Base-by-base conservation (phyloP, 2,113 vertebrate species). In the Ursus arctos region DNA sequence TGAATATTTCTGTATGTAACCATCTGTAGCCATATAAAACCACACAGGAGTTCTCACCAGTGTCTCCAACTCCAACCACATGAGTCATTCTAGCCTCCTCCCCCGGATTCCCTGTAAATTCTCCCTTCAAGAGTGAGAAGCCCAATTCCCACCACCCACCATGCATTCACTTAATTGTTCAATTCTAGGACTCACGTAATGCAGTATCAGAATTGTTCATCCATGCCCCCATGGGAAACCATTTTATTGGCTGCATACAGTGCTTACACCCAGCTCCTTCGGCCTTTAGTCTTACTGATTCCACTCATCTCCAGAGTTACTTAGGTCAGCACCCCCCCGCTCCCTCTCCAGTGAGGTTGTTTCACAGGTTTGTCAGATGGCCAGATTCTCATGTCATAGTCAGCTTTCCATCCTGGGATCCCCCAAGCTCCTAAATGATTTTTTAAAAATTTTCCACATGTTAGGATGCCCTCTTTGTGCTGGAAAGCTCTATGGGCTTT, bases 1-100 rank as follows among this genome's bases (percentile, higher is more conserved):
- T 43, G 67, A n/a, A n/a, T 96, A 61, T 82, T 82, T 88, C 24
- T 89, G 4, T 47, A 85, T 72, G 47, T 40, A 85, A 72, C 90
- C 53, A 24, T 93, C 13, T 67, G 19, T 83, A 49, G 65, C 16
- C 53, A 47, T 80, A 26, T n/a, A 53, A 81, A 87, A 36, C 55
- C 19, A 49, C 53, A 31, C n/a, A 57, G 57, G 12, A 77, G 8
- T 89, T 92, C n/a, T 63, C 71, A 63, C 55, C 63, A 40, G 24
- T 40, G 31, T 72, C 28, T 88, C 59, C 36, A 85, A 21, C 19
- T 89, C 59, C 61, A 57, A n/a, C 72, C 31, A 53, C 12, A n/a
- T 53, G 40, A n/a, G 5, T 79, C 28, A 33, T 55, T 91, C 31
- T 89, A 49, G 57, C 18, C 19, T 82, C 16, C n/a, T 94, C 21